Evolutionary conservation across 2,888 invertebrate species (phyloP).

Genomic region (Diarsia brunnea): DNA sequence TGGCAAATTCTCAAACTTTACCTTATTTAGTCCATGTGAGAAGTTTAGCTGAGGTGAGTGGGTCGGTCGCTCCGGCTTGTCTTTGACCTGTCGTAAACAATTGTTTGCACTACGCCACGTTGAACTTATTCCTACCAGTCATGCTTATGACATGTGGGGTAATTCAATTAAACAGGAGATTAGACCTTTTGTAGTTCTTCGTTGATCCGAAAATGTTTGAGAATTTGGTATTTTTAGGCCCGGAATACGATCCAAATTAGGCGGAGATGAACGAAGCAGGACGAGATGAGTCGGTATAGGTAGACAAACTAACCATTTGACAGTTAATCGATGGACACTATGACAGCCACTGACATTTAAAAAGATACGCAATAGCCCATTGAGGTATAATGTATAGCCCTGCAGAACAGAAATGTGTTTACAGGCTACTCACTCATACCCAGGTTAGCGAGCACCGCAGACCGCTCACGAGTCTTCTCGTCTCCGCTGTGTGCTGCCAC

Average conservation of each 20-base stretch:
- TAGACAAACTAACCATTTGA: no score
- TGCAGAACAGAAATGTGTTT: no score
- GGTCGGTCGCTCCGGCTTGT: background rate
- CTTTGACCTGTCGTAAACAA: slow-evolving; percentile 40
- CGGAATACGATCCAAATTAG: no score
- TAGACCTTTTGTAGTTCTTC: background rate
- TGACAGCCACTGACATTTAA: no score
- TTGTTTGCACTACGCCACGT: slow-evolving; percentile 11
- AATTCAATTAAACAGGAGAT: slow-evolving; percentile 22
- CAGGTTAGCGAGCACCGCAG: no score
- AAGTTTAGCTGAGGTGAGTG: slow-evolving; percentile 25
- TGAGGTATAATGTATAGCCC: no score
- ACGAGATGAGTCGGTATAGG: no score
- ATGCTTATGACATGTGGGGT: slow-evolving; percentile 2
- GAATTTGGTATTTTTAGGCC: background rate
- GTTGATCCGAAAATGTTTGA: background rate
- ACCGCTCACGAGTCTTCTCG: no score
- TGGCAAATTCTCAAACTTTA: slow-evolving; percentile 26
- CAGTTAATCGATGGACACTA: no score
- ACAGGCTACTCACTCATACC: no score
- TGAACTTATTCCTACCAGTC: slow-evolving; percentile 8
- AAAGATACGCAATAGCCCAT: no score
- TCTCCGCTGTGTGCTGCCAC: no score
- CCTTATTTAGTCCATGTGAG: background rate
- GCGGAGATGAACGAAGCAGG: background rate